These are phyloP conservation scores for Gnathonemus longibarbis DNA, from an alignment of 2,113 vertebrate genomes.

Conservation along the genomic window DNA sequence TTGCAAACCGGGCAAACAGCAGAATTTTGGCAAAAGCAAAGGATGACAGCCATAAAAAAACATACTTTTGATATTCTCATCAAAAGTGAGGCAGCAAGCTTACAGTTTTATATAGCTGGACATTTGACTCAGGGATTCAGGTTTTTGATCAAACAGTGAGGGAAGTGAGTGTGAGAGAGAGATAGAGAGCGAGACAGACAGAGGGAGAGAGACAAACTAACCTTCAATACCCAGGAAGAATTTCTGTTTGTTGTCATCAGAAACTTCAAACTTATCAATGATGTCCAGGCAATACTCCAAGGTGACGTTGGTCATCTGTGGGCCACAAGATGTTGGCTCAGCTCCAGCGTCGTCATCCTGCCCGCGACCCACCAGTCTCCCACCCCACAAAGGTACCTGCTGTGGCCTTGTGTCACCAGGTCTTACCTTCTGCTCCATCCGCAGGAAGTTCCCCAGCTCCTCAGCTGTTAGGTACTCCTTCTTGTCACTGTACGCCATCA, in stretches of 20 bases:
- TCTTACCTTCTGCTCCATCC: constrained; percentile 84
- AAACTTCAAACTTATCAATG: constrained; percentile 87
- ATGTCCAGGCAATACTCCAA: constrained; percentile 83
- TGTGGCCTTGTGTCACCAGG: background rate
- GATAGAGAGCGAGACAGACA: constrained; percentile 3
- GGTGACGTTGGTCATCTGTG: constrained; percentile 82
- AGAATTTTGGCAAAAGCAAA: background rate
- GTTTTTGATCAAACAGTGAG: background rate
- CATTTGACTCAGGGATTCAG: background rate
- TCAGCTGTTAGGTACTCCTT: constrained; percentile 87
- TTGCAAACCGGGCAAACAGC: background rate
- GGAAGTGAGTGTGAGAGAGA: background rate
- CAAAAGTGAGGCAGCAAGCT: background rate
- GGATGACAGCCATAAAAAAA: background rate
- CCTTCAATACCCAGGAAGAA: constrained; percentile 88
- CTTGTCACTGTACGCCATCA: constrained; percentile 87
- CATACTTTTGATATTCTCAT: background rate
- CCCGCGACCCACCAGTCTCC: background rate
- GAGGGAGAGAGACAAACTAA: constrained; percentile 44
- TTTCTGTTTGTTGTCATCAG: constrained; percentile 83
- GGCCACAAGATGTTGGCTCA: constrained; percentile 29
- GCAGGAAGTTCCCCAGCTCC: constrained; percentile 81
- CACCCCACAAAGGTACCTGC: background rate
- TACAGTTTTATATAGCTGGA: background rate
- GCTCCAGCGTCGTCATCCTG: background rate